Percentiles rank a stretch among this genome's conserved stretches.
Evolutionary conservation across 2,797 vertebrate genomes (phyloP).

Genomic region (Pampus argenteus): DNA sequence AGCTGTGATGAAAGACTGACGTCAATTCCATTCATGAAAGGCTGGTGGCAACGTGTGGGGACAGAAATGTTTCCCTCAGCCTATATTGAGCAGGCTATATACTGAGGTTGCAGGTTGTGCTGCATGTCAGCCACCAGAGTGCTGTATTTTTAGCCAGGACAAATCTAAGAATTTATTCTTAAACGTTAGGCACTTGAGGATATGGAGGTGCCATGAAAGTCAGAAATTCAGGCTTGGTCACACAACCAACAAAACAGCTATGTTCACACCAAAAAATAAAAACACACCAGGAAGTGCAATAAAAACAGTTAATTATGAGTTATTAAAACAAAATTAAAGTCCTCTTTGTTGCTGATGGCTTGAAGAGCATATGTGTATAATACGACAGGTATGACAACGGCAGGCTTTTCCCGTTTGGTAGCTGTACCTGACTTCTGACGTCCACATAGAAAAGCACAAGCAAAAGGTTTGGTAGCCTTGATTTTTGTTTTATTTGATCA

Average conservation of each 20-base stretch:
- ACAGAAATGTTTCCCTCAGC: constrained; percentile 71
- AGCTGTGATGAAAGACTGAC: constrained; percentile 63
- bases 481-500: constrained; percentile 55
- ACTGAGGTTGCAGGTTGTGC: constrained; percentile 63
- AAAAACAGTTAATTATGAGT: neutral
- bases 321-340: neutral
- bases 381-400: neutral
- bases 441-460: constrained; percentile 28
- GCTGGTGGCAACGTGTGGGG: constrained; percentile 62
- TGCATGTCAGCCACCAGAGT: constrained; percentile 56
- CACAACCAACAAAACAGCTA: constrained; percentile 7
- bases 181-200: constrained; percentile 42
- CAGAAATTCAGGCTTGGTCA: constrained; percentile 17
- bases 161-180: constrained; percentile 58
- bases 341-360: neutral
- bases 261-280: neutral
- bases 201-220: constrained; percentile 14
- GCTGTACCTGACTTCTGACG: constrained; percentile 24
- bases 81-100: constrained; percentile 57
- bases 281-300: neutral
- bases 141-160: constrained; percentile 75
- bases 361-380: constrained; percentile 3
- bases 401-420: constrained; percentile 6
- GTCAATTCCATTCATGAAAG: constrained; percentile 73
- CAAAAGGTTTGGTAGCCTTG: constrained; percentile 45